phyloP scores from a whole-genome alignment of 2,113 vertebrate genomes.

The Verasper variegatus region DNA sequence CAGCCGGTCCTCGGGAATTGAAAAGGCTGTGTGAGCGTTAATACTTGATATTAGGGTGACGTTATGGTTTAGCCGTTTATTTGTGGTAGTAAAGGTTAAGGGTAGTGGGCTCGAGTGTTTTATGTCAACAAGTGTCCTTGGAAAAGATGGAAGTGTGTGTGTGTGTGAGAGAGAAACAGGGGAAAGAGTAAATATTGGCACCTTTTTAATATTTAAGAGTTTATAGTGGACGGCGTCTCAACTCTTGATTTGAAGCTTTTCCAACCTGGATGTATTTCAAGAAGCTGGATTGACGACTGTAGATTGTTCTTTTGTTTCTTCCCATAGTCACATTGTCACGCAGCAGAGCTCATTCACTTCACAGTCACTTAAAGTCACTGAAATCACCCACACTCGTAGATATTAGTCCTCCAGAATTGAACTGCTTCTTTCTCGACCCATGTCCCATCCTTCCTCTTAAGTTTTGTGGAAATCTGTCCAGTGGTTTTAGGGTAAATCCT shows the following conservation, averaged over 20 bases:
- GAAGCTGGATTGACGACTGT: background rate
- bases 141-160: background rate
- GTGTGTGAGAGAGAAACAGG: slow-evolving; percentile 1
- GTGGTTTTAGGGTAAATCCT: too few species aligned
- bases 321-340: background rate
- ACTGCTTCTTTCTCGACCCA: too few species aligned
- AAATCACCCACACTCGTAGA: too few species aligned
- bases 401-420: too few species aligned
- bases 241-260: background rate
- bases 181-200: slow-evolving; percentile 3
- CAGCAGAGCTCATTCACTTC: background rate
- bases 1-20: too few species aligned
- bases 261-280: slow-evolving; percentile 1
- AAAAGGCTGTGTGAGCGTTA: too few species aligned
- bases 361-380: too few species aligned
- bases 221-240: background rate
- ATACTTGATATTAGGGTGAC: background rate
- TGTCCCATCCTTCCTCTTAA: too few species aligned
- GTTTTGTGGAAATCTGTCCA: too few species aligned
- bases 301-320: background rate
- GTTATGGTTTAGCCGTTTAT: background rate
- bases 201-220: slow-evolving; percentile 46
- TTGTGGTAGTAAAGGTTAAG: background rate
- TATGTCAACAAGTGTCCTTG: background rate
- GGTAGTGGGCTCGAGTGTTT: background rate